These are phyloP conservation scores for Dermatophagoides farinae DNA, from an alignment of 1,140 invertebrate genomes.

Conservation along the genomic window DNA sequence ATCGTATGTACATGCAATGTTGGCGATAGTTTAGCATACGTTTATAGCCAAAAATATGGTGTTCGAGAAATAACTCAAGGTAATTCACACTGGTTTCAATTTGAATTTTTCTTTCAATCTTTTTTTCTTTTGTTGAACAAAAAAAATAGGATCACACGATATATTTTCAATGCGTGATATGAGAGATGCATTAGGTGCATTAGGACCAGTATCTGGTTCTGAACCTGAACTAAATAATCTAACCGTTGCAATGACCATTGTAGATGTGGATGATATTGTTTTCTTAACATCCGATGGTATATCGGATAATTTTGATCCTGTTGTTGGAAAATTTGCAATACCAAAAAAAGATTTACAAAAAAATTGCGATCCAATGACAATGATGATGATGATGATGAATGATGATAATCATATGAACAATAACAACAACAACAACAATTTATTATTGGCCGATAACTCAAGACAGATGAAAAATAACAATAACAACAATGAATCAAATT, in stretches of 20 bases:
- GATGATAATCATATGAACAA: background rate
- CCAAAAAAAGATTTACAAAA: constrained; percentile 23
- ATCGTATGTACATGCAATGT: constrained; percentile 76
- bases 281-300: constrained; percentile 79
- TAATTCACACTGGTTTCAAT: constrained; percentile 23
- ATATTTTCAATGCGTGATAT: constrained; percentile 69
- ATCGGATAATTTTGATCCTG: constrained; percentile 81
- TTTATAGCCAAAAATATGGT: constrained; percentile 54
- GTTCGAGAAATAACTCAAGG: constrained; percentile 48
- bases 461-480: background rate
- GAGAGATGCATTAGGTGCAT: constrained; percentile 67
- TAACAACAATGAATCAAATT: background rate
- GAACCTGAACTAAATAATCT: constrained; percentile 76
- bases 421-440: background rate
- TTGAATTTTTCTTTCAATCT: background rate
- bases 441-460: background rate
- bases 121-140: background rate
- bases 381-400: no score
- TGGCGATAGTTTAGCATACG: constrained; percentile 68
- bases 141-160: constrained; percentile 56
- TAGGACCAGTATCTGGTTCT: constrained; percentile 66
- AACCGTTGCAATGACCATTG: constrained; percentile 65
- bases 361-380: background rate
- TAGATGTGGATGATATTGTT: constrained; percentile 61
- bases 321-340: constrained; percentile 75